Percentiles rank a stretch among this genome's conserved stretches.
These are phyloP conservation scores for Stenchaetothrips biformis DNA, from an alignment of 2,888 invertebrate species.

Conservation along the genomic window DNA sequence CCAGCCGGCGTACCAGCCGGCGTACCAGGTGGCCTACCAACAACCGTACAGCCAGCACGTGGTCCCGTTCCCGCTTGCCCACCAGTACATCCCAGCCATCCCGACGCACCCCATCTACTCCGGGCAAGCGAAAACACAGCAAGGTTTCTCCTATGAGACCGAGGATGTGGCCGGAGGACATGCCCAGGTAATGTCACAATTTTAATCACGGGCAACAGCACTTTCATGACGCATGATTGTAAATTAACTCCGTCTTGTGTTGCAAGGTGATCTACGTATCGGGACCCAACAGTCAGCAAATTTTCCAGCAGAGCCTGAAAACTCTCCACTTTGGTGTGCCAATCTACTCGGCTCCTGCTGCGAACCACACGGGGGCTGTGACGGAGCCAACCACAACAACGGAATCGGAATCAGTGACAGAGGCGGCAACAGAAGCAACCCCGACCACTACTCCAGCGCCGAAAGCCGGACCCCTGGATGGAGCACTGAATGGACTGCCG, in stretches of 20 bases:
- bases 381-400: too few relatives aligned
- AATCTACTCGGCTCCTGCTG: too few relatives aligned
- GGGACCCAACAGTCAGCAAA: neutral
- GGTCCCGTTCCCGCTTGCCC: neutral
- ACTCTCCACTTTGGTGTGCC: neutral
- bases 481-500: neutral
- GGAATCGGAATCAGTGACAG: too few relatives aligned
- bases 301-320: neutral
- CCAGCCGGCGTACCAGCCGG: neutral
- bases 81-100: neutral
- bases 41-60: neutral
- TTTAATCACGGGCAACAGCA: neutral
- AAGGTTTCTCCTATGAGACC: conserved; percentile 43
- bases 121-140: conserved; percentile 33
- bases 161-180: conserved; percentile 40
- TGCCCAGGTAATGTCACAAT: conserved; percentile 39
- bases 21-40: neutral
- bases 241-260: neutral
- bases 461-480: too few relatives aligned
- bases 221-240: neutral
- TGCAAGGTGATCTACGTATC: neutral
- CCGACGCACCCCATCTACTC: conserved; percentile 1
- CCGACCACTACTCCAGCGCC: too few relatives aligned
- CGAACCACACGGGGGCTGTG: too few relatives aligned
- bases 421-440: too few relatives aligned